phyloP scores from a whole-genome alignment of 2,113 vertebrate genomes.

The Glaucidium brasilianum region DNA sequence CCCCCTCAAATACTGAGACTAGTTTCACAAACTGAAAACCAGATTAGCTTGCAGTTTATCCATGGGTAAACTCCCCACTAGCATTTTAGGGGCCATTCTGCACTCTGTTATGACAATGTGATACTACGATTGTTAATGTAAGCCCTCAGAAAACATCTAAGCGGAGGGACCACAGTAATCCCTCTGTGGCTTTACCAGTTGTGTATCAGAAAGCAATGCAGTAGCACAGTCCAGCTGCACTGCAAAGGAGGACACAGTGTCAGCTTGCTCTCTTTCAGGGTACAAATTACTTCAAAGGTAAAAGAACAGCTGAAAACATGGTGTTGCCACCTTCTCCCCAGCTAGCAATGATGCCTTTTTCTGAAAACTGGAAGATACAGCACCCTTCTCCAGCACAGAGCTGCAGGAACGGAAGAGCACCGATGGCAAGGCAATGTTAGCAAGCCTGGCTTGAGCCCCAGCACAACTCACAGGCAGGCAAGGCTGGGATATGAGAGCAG shows the following conservation, averaged over 20 bases:
- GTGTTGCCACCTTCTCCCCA: neutral
- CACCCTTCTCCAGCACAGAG: neutral
- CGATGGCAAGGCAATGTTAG: neutral
- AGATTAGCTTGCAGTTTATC: neutral
- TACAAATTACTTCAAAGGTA: neutral
- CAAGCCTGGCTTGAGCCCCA: neutral
- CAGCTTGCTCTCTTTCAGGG: neutral
- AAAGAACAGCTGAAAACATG: neutral
- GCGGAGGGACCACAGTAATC: neutral
- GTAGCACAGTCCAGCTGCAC: too few species aligned
- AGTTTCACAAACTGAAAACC: neutral
- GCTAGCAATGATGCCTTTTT: neutral
- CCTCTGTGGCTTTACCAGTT: neutral
- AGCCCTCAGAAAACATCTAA: neutral
- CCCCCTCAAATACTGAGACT: neutral
- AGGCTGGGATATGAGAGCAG: neutral
- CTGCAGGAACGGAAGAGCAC: neutral
- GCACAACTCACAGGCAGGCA: neutral
- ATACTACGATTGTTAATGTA: neutral
- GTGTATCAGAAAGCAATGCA: neutral
- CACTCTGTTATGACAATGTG: neutral
- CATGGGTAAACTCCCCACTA: neutral
- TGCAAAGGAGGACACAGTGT: neutral
- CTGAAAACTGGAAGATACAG: neutral
- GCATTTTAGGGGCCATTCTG: neutral